Percentiles rank a stretch among this genome's conserved stretches.
phyloP scores from a whole-genome alignment of 2,888 invertebrate genomes.

The Dicroscelio sp. region DNA sequence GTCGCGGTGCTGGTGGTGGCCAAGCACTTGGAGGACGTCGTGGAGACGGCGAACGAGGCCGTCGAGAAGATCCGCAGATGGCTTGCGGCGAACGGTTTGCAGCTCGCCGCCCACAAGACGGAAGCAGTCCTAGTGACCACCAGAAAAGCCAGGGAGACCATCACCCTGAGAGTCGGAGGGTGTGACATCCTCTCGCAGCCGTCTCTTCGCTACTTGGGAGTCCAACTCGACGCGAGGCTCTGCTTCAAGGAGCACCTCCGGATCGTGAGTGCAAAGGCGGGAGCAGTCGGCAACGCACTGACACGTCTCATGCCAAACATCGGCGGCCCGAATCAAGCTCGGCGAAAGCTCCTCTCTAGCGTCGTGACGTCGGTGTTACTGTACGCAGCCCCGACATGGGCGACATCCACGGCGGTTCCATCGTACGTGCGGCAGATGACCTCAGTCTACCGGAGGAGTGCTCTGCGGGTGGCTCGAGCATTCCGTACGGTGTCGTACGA shows the following conservation, averaged over 20 bases:
- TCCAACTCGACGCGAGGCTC: conserved; percentile 68
- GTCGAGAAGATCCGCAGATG: neutral
- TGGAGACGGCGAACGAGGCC: conserved; percentile 2
- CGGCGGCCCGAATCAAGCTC: conserved; percentile 10
- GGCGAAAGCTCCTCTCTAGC: conserved; percentile 49
- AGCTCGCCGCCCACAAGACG: conserved; percentile 42
- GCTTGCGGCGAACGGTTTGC: neutral
- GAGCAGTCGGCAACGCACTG: neutral
- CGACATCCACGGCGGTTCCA: neutral
- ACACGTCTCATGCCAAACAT: conserved; percentile 26
- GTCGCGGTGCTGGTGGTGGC: neutral
- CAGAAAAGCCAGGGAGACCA: conserved; percentile 48
- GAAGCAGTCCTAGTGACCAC: conserved; percentile 67
- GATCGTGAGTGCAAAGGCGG: conserved; percentile 8
- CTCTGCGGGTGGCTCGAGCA: conserved; percentile 59
- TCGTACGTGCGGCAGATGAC: neutral
- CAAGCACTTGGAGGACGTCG: neutral
- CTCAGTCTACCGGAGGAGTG: too few relatives aligned
- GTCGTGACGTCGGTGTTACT: conserved; percentile 59
- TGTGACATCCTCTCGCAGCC: conserved; percentile 33
- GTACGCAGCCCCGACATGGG: conserved; percentile 57
- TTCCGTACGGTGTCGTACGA: conserved; percentile 63
- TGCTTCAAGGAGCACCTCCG: conserved; percentile 29
- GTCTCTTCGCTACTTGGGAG: conserved; percentile 75
- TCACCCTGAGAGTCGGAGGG: conserved; percentile 64